Evolutionary conservation across 2,888 invertebrate species (phyloP), one percentile per base, ranked within the genome.

Genomic region (Hedychridium roseum): DNA sequence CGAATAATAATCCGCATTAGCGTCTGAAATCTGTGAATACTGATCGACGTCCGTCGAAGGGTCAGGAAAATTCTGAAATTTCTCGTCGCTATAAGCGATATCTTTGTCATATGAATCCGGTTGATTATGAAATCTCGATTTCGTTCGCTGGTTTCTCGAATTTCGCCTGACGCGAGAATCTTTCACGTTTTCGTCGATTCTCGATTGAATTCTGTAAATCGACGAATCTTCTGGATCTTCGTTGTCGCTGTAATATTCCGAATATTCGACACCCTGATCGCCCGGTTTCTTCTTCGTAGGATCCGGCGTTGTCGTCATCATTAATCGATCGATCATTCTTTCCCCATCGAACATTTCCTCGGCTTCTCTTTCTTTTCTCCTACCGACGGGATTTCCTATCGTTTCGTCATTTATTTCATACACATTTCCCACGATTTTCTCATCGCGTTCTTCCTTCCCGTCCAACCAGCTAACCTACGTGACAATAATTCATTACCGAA

Each of bases 201-300:
- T 41, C 11, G 26, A 20, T 18, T 52, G 52, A 2, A 43, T 48
- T 45, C 58, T 52, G 26, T 48, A 49, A 12, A 39, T 48, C 3
- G 11, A 40, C 11, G 21, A 27, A 9, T 57, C 57, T 6, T 44
- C 34, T 3, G 54, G 43, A 1, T 51, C 41, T 1, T 65, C 56
- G 27, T 54, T 44, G 16, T 68, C 50, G 51, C 50, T 60, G 16
- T 67, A 66, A 36, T 68, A 67, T 20, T 68, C 60, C 2, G 62
- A 62, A 43, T 64, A 59, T 32, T 68, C 60, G 14, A 59, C 23
- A 15, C 55, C 55, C 28, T 48, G 48, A 26, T 62, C 54, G 6
- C 11, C 46, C 2, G 42, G 30, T 11, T 35, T 36, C 7, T 51
- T 54, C 28, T 44, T 64, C 18, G 11, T 45, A 1, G 64, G 60